Percentiles rank a stretch among this genome's conserved stretches.
Evolutionary conservation across 2,113 vertebrate genomes (phyloP).

Genomic region (Motacilla alba): DNA sequence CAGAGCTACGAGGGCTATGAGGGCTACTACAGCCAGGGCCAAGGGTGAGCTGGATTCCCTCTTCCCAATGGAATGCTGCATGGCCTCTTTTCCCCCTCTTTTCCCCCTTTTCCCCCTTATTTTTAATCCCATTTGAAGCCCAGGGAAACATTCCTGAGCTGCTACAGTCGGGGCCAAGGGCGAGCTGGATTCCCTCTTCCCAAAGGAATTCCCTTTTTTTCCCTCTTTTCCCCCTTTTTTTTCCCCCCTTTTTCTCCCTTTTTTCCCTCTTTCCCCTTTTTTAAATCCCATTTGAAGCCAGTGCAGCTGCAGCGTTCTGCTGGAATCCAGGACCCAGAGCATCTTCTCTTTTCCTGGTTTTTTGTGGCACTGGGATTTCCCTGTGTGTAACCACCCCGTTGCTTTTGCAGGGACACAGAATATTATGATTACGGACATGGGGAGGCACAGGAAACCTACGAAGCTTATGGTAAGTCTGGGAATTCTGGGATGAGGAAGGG

Average conservation of each 20-base stretch:
- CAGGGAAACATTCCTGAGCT: too few relatives aligned
- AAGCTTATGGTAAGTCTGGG: conserved; percentile 86
- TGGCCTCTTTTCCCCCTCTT: background rate
- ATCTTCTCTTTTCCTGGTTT: background rate
- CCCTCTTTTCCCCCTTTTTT: too few relatives aligned
- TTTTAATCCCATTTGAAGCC: too few relatives aligned
- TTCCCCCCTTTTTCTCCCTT: too few relatives aligned
- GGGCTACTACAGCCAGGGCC: conserved; percentile 89
- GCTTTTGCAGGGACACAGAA: conserved; percentile 86
- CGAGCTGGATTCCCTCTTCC: too few relatives aligned
- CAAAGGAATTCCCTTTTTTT: too few relatives aligned
- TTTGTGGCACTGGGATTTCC: background rate
- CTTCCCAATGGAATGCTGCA: background rate
- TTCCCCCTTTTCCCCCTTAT: too few relatives aligned
- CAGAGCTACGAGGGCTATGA: conserved; percentile 91
- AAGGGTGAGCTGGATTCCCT: conserved; percentile 80
- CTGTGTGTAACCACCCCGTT: background rate
- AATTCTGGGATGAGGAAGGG: background rate
- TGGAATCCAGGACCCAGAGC: background rate
- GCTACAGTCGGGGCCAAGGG: too few relatives aligned
- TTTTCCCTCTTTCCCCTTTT: background rate
- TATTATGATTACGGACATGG: conserved; percentile 98
- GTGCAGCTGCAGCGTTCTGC: background rate
- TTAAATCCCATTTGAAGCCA: background rate
- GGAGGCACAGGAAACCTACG: conserved; percentile 90